phyloP scores from a whole-genome alignment of 35 echinoderm and acorn worm species.

The Eucidaris tribuloides region DNA sequence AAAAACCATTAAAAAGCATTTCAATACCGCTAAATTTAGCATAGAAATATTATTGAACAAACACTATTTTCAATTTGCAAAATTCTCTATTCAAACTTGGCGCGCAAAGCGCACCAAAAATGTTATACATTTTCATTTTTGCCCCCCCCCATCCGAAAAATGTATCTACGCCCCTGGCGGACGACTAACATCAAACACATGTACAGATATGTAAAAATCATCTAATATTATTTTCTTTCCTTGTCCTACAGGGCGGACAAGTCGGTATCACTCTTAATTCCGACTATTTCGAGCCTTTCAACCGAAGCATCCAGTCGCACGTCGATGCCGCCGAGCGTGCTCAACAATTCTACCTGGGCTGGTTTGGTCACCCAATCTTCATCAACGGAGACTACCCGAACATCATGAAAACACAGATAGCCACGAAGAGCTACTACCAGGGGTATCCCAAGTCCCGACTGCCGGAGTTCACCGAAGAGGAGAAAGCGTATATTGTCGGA shows the following conservation, averaged over 20 bases:
- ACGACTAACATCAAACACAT: too few species aligned
- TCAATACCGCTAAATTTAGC: too few species aligned
- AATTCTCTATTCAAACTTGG: too few species aligned
- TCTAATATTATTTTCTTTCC: background rate
- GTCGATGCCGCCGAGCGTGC: constrained; percentile 68
- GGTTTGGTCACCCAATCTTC: constrained; percentile 82
- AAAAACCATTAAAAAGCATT: too few species aligned
- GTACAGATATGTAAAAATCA: too few species aligned
- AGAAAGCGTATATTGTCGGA: constrained; percentile 43
- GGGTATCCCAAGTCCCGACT: constrained; percentile 48
- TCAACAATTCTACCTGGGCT: constrained; percentile 70
- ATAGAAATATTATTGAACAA: too few species aligned
- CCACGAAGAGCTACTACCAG: constrained; percentile 39
- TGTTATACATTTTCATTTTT: too few species aligned
- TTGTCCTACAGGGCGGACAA: constrained; percentile 40
- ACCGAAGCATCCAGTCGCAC: constrained; percentile 15
- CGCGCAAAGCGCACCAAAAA: too few species aligned
- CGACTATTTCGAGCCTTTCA: constrained; percentile 47
- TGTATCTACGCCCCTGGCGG: too few species aligned
- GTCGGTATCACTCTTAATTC: constrained; percentile 82
- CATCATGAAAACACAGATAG: constrained; percentile 74
- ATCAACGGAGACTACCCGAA: constrained; percentile 85
- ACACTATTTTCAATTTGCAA: too few species aligned
- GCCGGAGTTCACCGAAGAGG: constrained; percentile 70
- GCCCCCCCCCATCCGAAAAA: too few species aligned